These are phyloP conservation scores for Peromyscus maniculatus DNA, from an alignment of 2,113 vertebrate genomes.

Conservation along the genomic window DNA sequence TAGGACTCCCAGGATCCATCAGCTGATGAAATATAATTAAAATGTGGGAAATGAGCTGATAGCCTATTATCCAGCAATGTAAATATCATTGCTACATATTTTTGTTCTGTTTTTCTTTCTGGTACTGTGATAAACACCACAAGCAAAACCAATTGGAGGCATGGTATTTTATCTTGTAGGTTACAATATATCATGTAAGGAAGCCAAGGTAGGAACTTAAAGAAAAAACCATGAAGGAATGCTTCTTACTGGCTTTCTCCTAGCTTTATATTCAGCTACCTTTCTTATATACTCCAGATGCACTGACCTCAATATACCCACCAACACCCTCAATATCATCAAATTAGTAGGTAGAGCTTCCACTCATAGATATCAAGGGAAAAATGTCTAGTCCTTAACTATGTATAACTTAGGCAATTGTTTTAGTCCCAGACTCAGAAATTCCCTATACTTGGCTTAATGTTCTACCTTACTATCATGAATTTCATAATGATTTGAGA, in stretches of 20 bases:
- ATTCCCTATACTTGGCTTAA: neutral
- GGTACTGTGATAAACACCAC: neutral
- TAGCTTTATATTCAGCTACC: neutral
- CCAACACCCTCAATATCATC: neutral
- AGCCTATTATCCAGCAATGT: neutral
- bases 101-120: neutral
- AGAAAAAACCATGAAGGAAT: neutral
- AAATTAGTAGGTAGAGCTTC: neutral
- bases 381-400: no score
- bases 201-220: neutral
- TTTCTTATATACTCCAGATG: neutral
- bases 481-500: neutral
- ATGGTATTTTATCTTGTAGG: neutral
- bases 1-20: neutral
- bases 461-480: neutral
- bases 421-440: neutral
- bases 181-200: neutral
- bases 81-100: neutral
- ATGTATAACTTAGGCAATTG: no score
- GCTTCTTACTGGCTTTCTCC: neutral
- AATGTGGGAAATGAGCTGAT: neutral
- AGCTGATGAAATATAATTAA: neutral
- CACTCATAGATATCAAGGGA: neutral
- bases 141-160: neutral
- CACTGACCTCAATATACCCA: neutral